Percentiles rank a stretch among this genome's conserved stretches.
phyloP scores from a whole-genome alignment of 35 echinoderm and acorn worm genomes.

The Lytechinus variegatus region DNA sequence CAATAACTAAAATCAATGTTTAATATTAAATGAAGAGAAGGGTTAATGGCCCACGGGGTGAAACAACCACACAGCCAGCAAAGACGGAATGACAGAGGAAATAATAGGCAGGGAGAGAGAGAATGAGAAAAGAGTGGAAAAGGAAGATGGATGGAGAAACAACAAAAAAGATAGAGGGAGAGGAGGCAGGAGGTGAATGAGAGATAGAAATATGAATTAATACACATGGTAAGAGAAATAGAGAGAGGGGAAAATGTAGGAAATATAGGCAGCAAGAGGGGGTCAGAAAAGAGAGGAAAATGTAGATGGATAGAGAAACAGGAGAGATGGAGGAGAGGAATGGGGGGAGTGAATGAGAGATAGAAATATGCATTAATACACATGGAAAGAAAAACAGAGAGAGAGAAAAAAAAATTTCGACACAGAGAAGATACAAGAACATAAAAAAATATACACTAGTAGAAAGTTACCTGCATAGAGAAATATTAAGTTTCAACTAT shows the following conservation, averaged over 20 bases:
- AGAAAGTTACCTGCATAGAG: too few relatives aligned
- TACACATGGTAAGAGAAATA: neutral
- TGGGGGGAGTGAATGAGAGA: neutral
- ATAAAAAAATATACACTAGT: neutral
- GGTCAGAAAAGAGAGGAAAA: neutral
- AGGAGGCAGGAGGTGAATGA: neutral
- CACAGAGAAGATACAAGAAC: neutral
- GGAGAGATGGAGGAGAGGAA: neutral
- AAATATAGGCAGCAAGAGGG: neutral
- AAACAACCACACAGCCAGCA: neutral
- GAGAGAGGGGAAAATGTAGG: neutral
- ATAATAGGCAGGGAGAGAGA: neutral
- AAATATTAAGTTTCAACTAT: too few relatives aligned
- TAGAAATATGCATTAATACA: neutral
- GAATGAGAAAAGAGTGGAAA: neutral
- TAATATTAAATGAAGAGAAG: neutral
- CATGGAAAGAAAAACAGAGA: neutral
- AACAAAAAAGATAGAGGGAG: too few relatives aligned
- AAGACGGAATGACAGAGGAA: neutral
- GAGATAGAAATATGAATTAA: neutral
- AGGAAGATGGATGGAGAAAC: too few relatives aligned
- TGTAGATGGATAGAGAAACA: neutral
- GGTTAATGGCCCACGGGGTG: neutral
- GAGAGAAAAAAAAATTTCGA: neutral
- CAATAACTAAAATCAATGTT: neutral